Base-by-base conservation (phyloP, 2,113 vertebrate species). In the Epinephelus fuscoguttatus region DNA sequence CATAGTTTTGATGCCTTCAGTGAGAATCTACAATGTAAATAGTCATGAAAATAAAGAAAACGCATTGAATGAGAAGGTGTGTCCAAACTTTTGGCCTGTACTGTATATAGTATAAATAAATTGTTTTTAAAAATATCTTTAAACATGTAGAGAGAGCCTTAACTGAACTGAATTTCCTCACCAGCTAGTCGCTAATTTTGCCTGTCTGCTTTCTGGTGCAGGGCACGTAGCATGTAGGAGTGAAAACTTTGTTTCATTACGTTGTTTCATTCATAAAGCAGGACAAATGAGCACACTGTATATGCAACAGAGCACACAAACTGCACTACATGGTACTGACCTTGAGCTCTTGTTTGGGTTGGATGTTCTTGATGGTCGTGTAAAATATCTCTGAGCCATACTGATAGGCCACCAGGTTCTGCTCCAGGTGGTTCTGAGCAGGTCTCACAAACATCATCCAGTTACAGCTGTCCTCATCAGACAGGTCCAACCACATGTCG, bases 381-480 rank as follows among this genome's bases (percentile, higher is more conserved):
- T 97, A 99, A 88, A 98, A 99, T 80, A 99, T 97, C 3, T 99
- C 97, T 0, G 98, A 96, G 78, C 98, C 98, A 0, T 99, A 99
- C 80, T 99, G 98, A 89, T 99, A 99, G 0, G 98, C 98, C 55
- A 99, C 98, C 86, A 99, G 94, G 91, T 99, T 99, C 95, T 99
- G 98, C 84, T 99, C 98, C 88, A 99, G 88, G 80, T 99, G 98
- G 84, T 99, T 99, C 93, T 98, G 96, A 27, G 98, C 98, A 1
- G 98, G 98, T 14, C 98, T 95, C 11, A 99, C 97, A 84, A 99
- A 99, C 98, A 99, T 99, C 97, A 98, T 97, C 98, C 98, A 99
- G 92, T 99, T 99, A 88, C 98, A 99, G 57, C 96, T 95, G 75
- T 97, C 97, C 90, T 99, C 98, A 1, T 99, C 98, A 0, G 98